Base-by-base conservation (phyloP, 2,113 vertebrate genomes). In the Platichthys flesus region DNA sequence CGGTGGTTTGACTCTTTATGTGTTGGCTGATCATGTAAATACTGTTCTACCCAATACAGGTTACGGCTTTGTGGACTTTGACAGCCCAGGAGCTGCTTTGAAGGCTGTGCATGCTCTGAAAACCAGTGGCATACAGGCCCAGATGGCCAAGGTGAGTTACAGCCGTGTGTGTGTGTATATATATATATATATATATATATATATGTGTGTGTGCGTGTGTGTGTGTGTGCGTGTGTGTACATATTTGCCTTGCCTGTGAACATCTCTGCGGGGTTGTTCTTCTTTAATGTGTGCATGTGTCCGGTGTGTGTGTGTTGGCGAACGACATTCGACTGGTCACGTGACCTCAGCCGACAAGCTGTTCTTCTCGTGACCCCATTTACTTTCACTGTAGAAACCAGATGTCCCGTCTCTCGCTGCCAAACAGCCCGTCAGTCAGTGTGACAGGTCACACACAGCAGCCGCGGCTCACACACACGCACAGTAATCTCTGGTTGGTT, bases 1-100 rank as follows among this genome's bases (percentile, higher is more conserved):
- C 18, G 31, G 13, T 40, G 58, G 2, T 20, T 63, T 3, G 73
- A 15, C 15, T 71, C 3, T 51, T 66, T 18, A 16, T n/a, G 57
- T 62, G 57, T 10, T 26, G 45, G 37, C 42, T 45, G 7, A 52
- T 76, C n/a, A 55, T 68, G 21, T 62, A 52, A 81, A 76, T 57
- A 60, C 40, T 83, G 4, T 63, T 93, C 13, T 59, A 31, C 91
- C 74, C 49, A 79, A 71, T 90, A 74, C 94, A 99, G 98, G 98
- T 92, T 99, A 99, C 0, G 98, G 98, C 77, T 99, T 99, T 94
- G 98, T 99, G 85, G 98, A 99, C 92, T 99, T 99, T 74, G 98
- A 99, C 92, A 99, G 96, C 92, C 98, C 97, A 0, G 95, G 96
- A 37, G 97, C 98, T 55, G 98, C 98, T 84, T 96, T 98, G 93